These are phyloP conservation scores for Dryocosmus kuriphilus DNA, from an alignment of 2,888 invertebrate species.

Conservation along the genomic window DNA sequence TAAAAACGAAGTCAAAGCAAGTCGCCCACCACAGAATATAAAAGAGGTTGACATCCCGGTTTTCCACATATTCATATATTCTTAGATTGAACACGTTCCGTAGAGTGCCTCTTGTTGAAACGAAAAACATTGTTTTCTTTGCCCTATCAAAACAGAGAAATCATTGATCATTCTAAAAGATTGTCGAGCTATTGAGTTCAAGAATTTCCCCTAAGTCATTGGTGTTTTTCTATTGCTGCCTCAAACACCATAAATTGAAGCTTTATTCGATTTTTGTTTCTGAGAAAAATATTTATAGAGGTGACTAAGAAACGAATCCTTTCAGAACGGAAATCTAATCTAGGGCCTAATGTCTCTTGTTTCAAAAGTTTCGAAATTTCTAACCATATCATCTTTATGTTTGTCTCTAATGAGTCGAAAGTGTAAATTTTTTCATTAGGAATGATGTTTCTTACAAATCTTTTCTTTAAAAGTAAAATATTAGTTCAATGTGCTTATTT, in stretches of 20 bases:
- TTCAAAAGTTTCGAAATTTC: too few species aligned
- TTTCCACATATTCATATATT: background rate
- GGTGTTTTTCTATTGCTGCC: background rate
- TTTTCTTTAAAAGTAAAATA: too few species aligned
- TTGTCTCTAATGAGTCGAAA: too few species aligned
- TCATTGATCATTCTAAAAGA: background rate
- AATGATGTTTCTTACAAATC: too few species aligned
- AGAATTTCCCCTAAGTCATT: background rate
- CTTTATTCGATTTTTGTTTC: background rate
- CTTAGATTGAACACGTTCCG: background rate
- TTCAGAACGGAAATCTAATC: too few species aligned
- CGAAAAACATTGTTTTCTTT: background rate
- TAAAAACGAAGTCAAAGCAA: background rate
- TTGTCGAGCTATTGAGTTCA: background rate
- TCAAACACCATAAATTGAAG: background rate
- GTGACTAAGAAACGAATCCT: too few species aligned
- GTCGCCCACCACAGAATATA: slow-evolving; percentile 5
- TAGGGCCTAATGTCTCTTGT: too few species aligned
- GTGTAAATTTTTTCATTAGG: too few species aligned
- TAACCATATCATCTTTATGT: too few species aligned
- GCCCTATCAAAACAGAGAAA: background rate
- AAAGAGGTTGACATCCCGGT: background rate
- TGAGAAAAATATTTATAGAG: too few species aligned
- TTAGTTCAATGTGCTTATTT: too few species aligned
- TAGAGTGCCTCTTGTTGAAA: background rate